phyloP scores from a whole-genome alignment of 2,888 invertebrate genomes.

The Drosophila prostipennis region DNA sequence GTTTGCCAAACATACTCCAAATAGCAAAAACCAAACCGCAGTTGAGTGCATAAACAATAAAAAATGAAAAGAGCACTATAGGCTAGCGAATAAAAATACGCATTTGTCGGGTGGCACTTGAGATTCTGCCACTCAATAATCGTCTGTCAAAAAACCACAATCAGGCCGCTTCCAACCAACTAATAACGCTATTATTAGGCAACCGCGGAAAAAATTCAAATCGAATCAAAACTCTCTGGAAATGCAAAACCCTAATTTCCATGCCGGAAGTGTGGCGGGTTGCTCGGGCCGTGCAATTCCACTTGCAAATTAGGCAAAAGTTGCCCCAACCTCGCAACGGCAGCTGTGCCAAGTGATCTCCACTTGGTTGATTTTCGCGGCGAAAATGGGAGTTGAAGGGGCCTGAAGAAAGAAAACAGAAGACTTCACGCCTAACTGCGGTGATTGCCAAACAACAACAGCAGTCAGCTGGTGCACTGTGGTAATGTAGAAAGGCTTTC shows the following conservation, averaged over 20 bases:
- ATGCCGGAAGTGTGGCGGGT: slow-evolving; percentile 67
- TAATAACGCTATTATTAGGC: slow-evolving; percentile 68
- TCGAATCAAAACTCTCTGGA: slow-evolving; percentile 65
- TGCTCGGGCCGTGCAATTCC: slow-evolving; percentile 62
- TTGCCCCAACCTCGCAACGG: slow-evolving; percentile 46
- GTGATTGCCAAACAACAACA: slow-evolving; percentile 52
- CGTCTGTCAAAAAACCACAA: slow-evolving; percentile 29
- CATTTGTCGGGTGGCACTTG: slow-evolving; percentile 31
- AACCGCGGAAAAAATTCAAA: slow-evolving; percentile 26
- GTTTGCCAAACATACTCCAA: slow-evolving; percentile 24
- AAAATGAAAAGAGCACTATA: slow-evolving; percentile 21
- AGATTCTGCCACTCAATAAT: slow-evolving; percentile 35
- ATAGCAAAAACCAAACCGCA: slow-evolving; percentile 18
- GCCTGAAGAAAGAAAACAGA: slow-evolving; percentile 47
- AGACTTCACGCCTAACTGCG: slow-evolving; percentile 69
- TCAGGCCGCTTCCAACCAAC: slow-evolving; percentile 50
- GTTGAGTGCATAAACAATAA: slow-evolving; percentile 21
- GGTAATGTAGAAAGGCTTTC: slow-evolving; percentile 8
- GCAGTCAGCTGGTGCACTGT: slow-evolving; percentile 43
- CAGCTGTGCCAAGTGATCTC: slow-evolving; percentile 39
- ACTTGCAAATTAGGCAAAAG: slow-evolving; percentile 70
- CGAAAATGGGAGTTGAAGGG: slow-evolving; percentile 12
- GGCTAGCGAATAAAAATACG: slow-evolving; percentile 3
- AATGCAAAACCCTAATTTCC: slow-evolving; percentile 67
- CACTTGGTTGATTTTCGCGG: slow-evolving; percentile 26